phyloP scores from a whole-genome alignment of 2,113 vertebrate species.

The Columbina picui region DNA sequence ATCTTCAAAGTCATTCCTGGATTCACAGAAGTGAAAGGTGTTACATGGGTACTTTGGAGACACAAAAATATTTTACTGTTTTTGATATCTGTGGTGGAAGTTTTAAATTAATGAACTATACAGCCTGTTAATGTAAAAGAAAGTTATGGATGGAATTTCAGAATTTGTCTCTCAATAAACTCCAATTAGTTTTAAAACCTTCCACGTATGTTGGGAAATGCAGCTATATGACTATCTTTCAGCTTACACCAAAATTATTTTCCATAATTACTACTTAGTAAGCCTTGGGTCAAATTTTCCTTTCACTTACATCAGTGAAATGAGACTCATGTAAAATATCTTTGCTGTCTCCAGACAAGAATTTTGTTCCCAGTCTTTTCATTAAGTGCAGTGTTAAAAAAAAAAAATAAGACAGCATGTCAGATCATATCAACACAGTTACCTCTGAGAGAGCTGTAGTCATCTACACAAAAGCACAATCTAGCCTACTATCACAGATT shows the following conservation, averaged over 20 bases:
- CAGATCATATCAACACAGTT: background rate
- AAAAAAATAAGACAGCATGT: background rate
- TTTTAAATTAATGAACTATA: background rate
- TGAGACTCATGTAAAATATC: slow-evolving; percentile 12
- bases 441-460: background rate
- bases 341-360: background rate
- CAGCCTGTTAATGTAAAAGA: background rate
- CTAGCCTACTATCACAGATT: background rate
- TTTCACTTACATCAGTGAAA: slow-evolving; percentile 27
- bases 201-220: background rate
- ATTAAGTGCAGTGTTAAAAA: slow-evolving; percentile 34
- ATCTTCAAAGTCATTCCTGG: background rate
- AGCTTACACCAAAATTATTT: slow-evolving; percentile 40
- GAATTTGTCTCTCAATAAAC: background rate
- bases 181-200: background rate
- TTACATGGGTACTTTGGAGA: background rate
- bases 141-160: background rate
- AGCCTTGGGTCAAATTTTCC: slow-evolving; percentile 16
- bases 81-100: background rate
- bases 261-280: slow-evolving; percentile 28
- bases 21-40: background rate
- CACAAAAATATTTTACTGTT: background rate
- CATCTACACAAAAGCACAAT: slow-evolving; percentile 12
- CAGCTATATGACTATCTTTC: background rate
- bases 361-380: slow-evolving; percentile 23